Base-by-base conservation (phyloP, 1,140 invertebrate genomes). In the Melipona quadrifasciata region DNA sequence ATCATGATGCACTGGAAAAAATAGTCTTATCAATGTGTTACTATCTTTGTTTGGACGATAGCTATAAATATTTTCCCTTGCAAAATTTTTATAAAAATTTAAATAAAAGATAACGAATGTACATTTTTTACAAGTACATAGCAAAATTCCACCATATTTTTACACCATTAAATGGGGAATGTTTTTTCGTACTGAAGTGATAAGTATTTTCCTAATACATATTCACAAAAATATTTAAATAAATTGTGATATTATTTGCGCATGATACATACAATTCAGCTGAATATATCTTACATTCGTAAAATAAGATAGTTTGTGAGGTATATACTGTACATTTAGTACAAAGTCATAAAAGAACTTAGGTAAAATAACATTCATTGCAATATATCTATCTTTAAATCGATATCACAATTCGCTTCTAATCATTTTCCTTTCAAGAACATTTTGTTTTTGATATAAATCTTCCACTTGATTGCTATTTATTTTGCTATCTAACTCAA, bases 391-490 rank as follows among this genome's bases (percentile, higher is more conserved):
- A 84, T 68, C 27, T 47, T 75, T 64, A 53, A 85, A 72, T 82
- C 58, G 68, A 87, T 92, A 93, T 93, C 92, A 93, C 90, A 92
- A 93, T 87, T 93, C 92, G 72, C 91, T 91, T 85, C 84, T 92
- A n/a, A 84, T 51, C 53, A 31, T 73, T 51, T 86, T 86, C 61
- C 71, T 82, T 27, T 73, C 73, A 78, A n/a, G 16, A 81, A 65
- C 71, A 75, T 86, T 21, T 34, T 68, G 24, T 77, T 65, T 53
- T 58, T 39, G 53, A 68, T 65, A 58, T 58, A 16, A 11, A 21
- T 61, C 55, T 77, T n/a, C 57, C 8, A 57, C 67, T 73, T 39
- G 61, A 55, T 16, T 57, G 21, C 55, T 78, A 68, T 81, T 83
- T 53, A 77, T 70, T 84, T 80, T 80, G 72, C 82, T 80, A 71